A percentile compares a stretch with the other conserved stretches of the same genome.
Evolutionary conservation across 2,888 invertebrate species (phyloP).

Genomic region (Yponomeuta evonymella): DNA sequence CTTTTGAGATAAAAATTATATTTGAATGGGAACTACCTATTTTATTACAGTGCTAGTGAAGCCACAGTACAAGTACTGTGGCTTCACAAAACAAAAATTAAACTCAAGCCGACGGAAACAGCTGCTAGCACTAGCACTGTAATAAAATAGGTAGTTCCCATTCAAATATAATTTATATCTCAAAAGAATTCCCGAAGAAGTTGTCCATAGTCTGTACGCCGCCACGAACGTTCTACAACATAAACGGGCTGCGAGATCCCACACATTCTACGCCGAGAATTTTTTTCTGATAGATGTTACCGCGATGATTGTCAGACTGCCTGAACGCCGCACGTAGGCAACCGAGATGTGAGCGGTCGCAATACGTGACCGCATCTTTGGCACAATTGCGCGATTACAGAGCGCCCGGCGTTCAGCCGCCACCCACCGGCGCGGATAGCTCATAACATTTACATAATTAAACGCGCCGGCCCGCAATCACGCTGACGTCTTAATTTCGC

Average conservation of each 20-base stretch:
- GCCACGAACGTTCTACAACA: not conserved
- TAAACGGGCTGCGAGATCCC: not conserved
- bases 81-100: too few relatives aligned
- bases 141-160: too few relatives aligned
- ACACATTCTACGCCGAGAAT: not conserved
- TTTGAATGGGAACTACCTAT: too few relatives aligned
- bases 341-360: conserved; percentile 28
- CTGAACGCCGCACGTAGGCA: conserved; percentile 8
- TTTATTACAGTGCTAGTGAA: too few relatives aligned
- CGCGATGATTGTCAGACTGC: conserved; percentile 9
- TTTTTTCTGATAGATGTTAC: not conserved
- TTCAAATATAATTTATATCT: too few relatives aligned
- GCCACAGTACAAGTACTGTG: too few relatives aligned
- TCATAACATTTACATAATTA: conserved; percentile 75
- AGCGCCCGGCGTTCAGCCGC: conserved; percentile 27
- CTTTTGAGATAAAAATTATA: too few relatives aligned
- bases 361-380: conserved; percentile 63
- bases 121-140: too few relatives aligned
- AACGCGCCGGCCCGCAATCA: conserved; percentile 68
- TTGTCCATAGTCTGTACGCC: not conserved
- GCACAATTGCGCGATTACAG: conserved; percentile 47
- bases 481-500: conserved; percentile 75
- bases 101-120: too few relatives aligned
- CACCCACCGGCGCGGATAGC: conserved; percentile 62
- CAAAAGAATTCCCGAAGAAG: too few relatives aligned